Percentiles rank a stretch among this genome's conserved stretches.
Conservation (phyloP, 2,113 vertebrate species). For the Loxodonta africana region DNA sequence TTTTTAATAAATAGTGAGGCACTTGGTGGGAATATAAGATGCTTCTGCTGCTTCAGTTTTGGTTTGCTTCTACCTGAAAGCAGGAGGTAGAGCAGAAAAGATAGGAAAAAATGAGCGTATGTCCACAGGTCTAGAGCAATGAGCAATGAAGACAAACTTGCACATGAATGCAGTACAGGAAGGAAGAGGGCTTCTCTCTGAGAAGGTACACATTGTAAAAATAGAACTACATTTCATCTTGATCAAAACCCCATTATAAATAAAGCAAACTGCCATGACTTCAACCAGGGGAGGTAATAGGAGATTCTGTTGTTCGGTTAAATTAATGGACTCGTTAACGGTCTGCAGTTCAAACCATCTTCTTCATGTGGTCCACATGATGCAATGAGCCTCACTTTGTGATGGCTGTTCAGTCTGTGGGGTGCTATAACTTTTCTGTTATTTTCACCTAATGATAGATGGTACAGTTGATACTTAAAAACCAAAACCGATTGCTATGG, state of each 20-base stretch:
- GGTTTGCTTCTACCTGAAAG: slow-evolving; percentile 31
- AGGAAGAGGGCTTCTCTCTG: slow-evolving; percentile 7
- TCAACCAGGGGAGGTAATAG: slow-evolving; percentile 42
- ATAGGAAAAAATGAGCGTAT: neutral
- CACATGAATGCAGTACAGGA: slow-evolving; percentile 27
- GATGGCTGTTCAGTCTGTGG: neutral
- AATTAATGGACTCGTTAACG: slow-evolving; percentile 30
- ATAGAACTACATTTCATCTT: slow-evolving; percentile 61
- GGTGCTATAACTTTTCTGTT: neutral
- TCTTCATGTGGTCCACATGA: neutral
- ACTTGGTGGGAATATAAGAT: neutral
- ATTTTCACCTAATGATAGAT: slow-evolving; percentile 26
- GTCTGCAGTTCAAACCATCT: slow-evolving; percentile 45
- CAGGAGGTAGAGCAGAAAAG: neutral
- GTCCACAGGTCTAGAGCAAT: slow-evolving; percentile 32
- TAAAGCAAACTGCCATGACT: slow-evolving; percentile 66
- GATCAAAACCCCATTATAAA: slow-evolving; percentile 69
- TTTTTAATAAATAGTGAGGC: neutral
- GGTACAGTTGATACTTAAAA: neutral
- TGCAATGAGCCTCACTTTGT: neutral
- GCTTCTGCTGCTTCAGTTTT: neutral
- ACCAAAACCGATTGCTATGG: too few relatives aligned
- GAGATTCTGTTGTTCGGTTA: slow-evolving; percentile 68
- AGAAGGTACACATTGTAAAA: slow-evolving; percentile 37
- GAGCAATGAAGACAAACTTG: slow-evolving; percentile 11